Conservation (phyloP, 2,113 vertebrate genomes). For the Anarrhichthys ocellatus region DNA sequence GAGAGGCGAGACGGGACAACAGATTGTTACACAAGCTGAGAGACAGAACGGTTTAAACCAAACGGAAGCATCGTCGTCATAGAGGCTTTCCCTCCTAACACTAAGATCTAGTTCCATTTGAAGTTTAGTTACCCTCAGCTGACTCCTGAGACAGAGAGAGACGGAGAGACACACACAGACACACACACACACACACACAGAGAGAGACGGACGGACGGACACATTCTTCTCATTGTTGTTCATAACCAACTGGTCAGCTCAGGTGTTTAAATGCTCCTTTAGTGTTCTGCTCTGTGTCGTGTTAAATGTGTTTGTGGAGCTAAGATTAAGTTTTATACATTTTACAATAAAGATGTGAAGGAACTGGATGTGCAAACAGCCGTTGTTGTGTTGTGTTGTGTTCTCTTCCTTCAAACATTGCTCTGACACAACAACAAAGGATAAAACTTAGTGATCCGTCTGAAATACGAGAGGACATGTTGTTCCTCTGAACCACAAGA, state of each 20-base stretch:
- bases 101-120: not conserved
- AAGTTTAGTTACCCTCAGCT: slow-evolving; percentile 2
- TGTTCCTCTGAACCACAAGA: too few relatives aligned
- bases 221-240: not conserved
- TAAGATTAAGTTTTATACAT: too few relatives aligned
- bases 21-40: not conserved
- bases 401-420: not conserved
- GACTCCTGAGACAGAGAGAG: not conserved
- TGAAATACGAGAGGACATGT: not conserved
- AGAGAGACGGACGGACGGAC: not conserved
- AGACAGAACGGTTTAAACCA: not conserved
- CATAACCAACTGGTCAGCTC: slow-evolving; percentile 47
- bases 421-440: too few relatives aligned
- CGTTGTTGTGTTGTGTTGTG: not conserved
- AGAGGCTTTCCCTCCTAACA: not conserved
- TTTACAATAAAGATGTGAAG: not conserved
- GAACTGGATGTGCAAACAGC: not conserved
- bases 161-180: too few relatives aligned
- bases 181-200: too few relatives aligned
- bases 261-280: not conserved
- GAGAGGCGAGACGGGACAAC: not conserved
- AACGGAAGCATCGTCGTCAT: not conserved
- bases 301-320: not conserved
- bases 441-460: not conserved
- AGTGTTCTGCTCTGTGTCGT: too few relatives aligned